These are phyloP conservation scores for Saimiri boliviensis DNA, from an alignment of 2,113 vertebrate genomes.

Conservation along the genomic window DNA sequence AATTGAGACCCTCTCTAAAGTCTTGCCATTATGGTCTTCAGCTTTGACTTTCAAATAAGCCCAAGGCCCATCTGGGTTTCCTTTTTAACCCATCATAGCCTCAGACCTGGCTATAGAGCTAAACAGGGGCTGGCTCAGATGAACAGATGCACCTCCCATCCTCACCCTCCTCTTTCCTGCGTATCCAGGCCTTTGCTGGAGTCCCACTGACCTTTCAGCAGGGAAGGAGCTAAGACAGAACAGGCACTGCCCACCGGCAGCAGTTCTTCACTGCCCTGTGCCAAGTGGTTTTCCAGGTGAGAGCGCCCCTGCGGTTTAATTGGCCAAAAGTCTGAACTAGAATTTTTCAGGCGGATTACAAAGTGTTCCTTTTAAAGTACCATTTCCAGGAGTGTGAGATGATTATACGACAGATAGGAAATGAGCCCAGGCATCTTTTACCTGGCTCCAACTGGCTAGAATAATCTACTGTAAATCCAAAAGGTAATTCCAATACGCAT, in stretches of 20 bases:
- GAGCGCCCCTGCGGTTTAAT: background rate
- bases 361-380: background rate
- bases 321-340: background rate
- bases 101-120: background rate
- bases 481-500: background rate
- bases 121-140: background rate
- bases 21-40: background rate
- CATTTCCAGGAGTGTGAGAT: background rate
- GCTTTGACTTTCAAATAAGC: background rate
- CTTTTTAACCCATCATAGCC: background rate
- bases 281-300: background rate
- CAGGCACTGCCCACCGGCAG: fast-evolving
- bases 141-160: background rate
- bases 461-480: background rate
- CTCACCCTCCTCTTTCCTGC: no score
- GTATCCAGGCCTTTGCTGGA: background rate
- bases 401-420: background rate
- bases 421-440: background rate
- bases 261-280: background rate
- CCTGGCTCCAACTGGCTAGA: background rate
- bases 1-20: background rate
- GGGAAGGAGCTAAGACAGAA: background rate
- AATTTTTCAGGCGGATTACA: background rate
- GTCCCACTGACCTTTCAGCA: background rate
- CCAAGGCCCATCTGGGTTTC: background rate